Conservation (phyloP, 2,797 vertebrate genomes). For the Peromyscus melanophrys region DNA sequence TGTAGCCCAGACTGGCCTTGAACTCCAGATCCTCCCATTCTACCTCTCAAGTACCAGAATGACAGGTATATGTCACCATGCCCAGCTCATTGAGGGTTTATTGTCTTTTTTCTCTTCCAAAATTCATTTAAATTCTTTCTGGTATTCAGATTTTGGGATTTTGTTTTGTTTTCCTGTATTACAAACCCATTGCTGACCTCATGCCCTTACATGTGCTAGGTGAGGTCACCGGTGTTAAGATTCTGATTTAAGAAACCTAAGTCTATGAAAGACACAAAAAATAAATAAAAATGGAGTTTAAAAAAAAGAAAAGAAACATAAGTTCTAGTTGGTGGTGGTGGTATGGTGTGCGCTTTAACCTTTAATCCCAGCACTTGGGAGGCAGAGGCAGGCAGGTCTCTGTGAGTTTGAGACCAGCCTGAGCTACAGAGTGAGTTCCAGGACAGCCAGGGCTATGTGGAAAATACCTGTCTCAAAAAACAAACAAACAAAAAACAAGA, state of each 20-base stretch:
- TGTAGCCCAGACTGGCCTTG: neutral
- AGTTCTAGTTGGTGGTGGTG: neutral
- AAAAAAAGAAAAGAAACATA: too few species aligned
- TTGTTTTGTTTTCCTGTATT: neutral
- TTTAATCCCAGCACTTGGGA: too few species aligned
- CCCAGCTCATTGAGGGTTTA: neutral
- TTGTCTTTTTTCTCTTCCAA: constrained; percentile 90
- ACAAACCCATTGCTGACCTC: neutral
- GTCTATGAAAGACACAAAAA: too few species aligned
- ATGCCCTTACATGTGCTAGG: neutral
- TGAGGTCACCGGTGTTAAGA: constrained; percentile 91
- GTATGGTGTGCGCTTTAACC: too few species aligned
- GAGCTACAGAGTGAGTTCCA: too few species aligned
- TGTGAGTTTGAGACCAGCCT: too few species aligned
- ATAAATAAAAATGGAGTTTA: neutral
- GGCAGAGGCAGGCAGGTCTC: too few species aligned
- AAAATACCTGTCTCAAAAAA: too few species aligned
- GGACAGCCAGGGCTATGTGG: too few species aligned
- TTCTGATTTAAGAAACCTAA: constrained; percentile 91
- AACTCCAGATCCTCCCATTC: neutral
- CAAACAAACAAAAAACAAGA: too few species aligned
- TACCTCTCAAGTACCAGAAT: neutral
- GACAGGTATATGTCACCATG: neutral
- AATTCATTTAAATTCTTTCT: constrained; percentile 90
- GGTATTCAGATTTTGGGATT: constrained; percentile 90